phyloP scores from a whole-genome alignment of 2,888 invertebrate species.

The Morinoia aosen region DNA sequence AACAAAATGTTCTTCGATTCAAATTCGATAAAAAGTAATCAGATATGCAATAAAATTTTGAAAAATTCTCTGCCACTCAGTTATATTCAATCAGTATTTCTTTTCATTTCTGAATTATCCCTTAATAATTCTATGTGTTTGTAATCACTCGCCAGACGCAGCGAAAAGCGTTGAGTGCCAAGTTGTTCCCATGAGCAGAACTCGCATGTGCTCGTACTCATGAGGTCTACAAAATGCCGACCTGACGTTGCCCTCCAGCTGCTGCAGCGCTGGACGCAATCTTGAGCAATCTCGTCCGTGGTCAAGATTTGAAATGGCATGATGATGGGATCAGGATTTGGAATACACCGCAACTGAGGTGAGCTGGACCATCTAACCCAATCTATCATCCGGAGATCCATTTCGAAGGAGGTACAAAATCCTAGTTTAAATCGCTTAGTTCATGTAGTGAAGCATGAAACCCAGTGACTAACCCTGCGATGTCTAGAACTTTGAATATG shows the following conservation, averaged over 20 bases:
- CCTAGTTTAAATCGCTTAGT: background rate
- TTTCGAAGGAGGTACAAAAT: background rate
- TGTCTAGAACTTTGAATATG: background rate
- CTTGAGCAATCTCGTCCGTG: slow-evolving; percentile 21
- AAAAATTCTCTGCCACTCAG: background rate
- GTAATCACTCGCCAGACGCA: too few relatives aligned
- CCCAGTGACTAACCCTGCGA: background rate
- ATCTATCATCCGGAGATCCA: background rate
- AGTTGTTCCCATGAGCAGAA: background rate
- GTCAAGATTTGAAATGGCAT: slow-evolving; percentile 21
- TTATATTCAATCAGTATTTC: background rate
- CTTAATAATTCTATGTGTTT: too few relatives aligned
- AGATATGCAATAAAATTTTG: background rate
- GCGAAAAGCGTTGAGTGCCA: too few relatives aligned
- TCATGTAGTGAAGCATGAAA: background rate
- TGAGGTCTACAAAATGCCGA: background rate
- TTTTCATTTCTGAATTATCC: too few relatives aligned
- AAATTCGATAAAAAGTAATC: background rate
- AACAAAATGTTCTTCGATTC: too few relatives aligned
- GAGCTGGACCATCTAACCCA: background rate
- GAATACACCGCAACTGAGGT: background rate
- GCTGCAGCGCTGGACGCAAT: background rate
- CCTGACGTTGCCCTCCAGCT: background rate
- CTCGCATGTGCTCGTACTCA: background rate
- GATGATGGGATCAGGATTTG: slow-evolving; percentile 31